These are phyloP conservation scores for Caretta caretta DNA, from an alignment of 2,113 vertebrate species.

Conservation along the genomic window DNA sequence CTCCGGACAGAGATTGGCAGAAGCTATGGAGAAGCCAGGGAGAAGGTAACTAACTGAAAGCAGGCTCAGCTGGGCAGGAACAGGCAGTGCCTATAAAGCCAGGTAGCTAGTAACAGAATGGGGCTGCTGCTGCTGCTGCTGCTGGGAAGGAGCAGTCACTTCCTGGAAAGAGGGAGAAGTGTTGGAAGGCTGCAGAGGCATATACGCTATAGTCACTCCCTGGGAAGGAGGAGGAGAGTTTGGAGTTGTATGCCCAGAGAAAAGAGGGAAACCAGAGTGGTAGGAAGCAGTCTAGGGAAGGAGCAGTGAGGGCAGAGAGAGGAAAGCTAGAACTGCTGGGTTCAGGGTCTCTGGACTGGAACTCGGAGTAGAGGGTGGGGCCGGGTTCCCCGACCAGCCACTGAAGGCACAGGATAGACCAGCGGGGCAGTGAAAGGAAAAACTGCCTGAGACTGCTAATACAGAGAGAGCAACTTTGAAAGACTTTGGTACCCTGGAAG, in stretches of 20 bases:
- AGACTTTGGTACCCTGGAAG: too few species aligned
- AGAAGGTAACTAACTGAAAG: not conserved
- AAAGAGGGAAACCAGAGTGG: not conserved
- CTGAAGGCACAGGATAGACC: not conserved
- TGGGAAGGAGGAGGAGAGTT: not conserved
- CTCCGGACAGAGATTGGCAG: not conserved
- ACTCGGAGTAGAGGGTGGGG: not conserved
- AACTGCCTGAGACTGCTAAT: too few species aligned
- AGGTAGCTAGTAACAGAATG: not conserved
- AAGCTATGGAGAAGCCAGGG: not conserved
- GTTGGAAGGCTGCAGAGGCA: too few species aligned
- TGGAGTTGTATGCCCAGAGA: not conserved
- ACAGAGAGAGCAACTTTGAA: too few species aligned
- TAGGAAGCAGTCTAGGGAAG: not conserved
- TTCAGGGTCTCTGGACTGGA: not conserved
- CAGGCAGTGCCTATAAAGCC: not conserved
- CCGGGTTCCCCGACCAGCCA: not conserved
- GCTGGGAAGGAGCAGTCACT: too few species aligned
- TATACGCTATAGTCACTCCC: too few species aligned
- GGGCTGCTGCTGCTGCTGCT: not conserved
- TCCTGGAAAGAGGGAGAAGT: too few species aligned
- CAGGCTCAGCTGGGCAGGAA: not conserved
- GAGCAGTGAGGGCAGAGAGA: not conserved
- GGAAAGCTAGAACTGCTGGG: not conserved
- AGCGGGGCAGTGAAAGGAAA: too few species aligned